A percentile compares a stretch with the other conserved stretches of the same genome.
Conservation (phyloP, 2,888 invertebrate species). For the Hedya salicella region DNA sequence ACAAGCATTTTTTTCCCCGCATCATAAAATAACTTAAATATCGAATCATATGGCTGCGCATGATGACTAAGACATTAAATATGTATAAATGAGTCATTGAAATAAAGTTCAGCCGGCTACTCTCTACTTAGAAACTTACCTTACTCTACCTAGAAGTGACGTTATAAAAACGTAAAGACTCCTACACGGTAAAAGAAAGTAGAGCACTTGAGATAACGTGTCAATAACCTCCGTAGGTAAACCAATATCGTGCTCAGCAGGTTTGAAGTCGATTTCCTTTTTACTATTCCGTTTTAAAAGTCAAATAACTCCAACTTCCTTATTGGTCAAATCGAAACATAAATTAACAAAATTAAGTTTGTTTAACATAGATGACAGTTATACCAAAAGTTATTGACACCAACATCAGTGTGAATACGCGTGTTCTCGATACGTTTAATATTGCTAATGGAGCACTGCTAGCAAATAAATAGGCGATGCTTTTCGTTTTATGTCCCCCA, state of each 20-base stretch:
- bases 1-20: slow-evolving; percentile 60
- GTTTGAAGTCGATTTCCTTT: not conserved
- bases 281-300: slow-evolving; percentile 18
- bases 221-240: slow-evolving; percentile 23
- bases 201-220: slow-evolving; percentile 31
- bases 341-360: slow-evolving; percentile 15
- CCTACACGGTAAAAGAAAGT: slow-evolving; percentile 32
- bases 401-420: slow-evolving; percentile 16
- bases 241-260: not conserved
- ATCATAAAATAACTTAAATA: slow-evolving; percentile 38
- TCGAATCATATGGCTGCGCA: not conserved
- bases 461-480: slow-evolving; percentile 4
- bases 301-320: slow-evolving; percentile 10
- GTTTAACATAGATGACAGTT: slow-evolving; percentile 3
- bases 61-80: slow-evolving; percentile 16
- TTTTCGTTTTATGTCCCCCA: not conserved
- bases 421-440: slow-evolving; percentile 19
- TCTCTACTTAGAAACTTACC: slow-evolving; percentile 19
- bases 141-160: too few species aligned
- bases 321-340: slow-evolving; percentile 10
- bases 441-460: slow-evolving; percentile 22
- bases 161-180: slow-evolving; percentile 15
- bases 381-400: slow-evolving; percentile 23
- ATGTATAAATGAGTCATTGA: slow-evolving; percentile 25
- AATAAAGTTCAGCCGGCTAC: not conserved